Evolutionary conservation across 2,113 vertebrate genomes (phyloP), one percentile per base, ranked within the genome.

Genomic region (Mobula birostris): DNA sequence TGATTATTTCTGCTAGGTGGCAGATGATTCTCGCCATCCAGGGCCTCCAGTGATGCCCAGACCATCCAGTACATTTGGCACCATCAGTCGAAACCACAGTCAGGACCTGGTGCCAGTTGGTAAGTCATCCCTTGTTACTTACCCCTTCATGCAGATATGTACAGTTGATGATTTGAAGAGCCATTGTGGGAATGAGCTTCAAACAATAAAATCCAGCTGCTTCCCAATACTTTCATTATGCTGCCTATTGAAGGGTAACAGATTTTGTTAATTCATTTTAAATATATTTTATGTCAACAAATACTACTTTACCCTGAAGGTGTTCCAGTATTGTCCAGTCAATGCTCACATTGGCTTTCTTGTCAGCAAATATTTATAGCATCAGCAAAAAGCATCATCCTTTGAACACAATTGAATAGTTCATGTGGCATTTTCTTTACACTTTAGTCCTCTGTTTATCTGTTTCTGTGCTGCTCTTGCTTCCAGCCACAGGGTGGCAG

Each of bases 71-170:
- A 99, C 99, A 0, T 99, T 99, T 95, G 98, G 98, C 74, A 98
- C 98, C 40, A 98, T 98, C 95, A 98, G 97, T 95, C 97, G 98
- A 94, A 97, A 97, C 94, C 98, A 99, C 96, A 98, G 98, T 96
- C 98, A 98, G 94, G 99, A 99, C 17, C 96, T 98, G 97, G 98
- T 99, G 93, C 99, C 99, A 94, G 98, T 99, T 95, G 99, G 99
- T 99, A 97, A 2, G 98, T 98, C 21, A 93, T 0, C 48, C 15
- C 12, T 48, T 93, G 48, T 19, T 48, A 9, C 9, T 74, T 74
- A 48, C 7, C 36, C 36, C 36, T 56, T 74, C 32, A 70, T 74
- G 14, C 5, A 2, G 40, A 92, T 36, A 36, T 36, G 90, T 66
- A n/a, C 27, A n/a, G 11, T 11, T 88, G 29, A 88, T 63, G 82